Conservation (phyloP, 1,140 invertebrate genomes). For the Leucophenga varia region DNA sequence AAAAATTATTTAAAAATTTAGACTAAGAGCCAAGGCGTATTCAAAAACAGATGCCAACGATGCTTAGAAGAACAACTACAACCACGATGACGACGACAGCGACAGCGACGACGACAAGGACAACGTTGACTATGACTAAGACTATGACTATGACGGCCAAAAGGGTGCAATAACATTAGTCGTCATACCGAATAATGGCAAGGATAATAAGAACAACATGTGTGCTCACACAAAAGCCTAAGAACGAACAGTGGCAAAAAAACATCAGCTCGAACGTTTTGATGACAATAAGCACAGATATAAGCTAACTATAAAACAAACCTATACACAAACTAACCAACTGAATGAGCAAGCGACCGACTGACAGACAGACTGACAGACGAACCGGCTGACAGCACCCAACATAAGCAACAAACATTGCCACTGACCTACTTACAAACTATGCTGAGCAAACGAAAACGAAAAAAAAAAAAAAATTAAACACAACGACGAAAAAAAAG, state of each 20-base stretch:
- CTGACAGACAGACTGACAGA: conserved; percentile 13
- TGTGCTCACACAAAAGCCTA: conserved; percentile 3
- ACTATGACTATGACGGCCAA: no score
- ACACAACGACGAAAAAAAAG: conserved; percentile 8
- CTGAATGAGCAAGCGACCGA: conserved; percentile 13
- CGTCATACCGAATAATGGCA: conserved; percentile 8
- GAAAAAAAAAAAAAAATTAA: conserved; percentile 28
- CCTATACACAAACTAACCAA: conserved; percentile 24
- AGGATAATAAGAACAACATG: no score
- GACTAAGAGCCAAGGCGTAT: no score
- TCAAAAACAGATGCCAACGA: no score
- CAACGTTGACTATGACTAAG: no score
- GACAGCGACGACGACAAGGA: conserved; percentile 3
- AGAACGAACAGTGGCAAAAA: neutral
- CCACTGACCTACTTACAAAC: conserved; percentile 43
- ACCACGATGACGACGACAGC: neutral
- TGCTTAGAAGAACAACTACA: neutral
- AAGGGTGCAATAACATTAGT: conserved; percentile 4
- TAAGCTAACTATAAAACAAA: conserved; percentile 23
- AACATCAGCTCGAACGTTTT: no score
- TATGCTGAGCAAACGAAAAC: no score
- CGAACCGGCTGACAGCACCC: conserved; percentile 17
- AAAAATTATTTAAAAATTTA: no score
- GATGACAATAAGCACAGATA: conserved; percentile 27
- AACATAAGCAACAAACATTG: conserved; percentile 16